Evolutionary conservation across 2,113 vertebrate genomes (phyloP), one percentile per base, ranked within the genome.

Genomic region (Pogona vitticeps): DNA sequence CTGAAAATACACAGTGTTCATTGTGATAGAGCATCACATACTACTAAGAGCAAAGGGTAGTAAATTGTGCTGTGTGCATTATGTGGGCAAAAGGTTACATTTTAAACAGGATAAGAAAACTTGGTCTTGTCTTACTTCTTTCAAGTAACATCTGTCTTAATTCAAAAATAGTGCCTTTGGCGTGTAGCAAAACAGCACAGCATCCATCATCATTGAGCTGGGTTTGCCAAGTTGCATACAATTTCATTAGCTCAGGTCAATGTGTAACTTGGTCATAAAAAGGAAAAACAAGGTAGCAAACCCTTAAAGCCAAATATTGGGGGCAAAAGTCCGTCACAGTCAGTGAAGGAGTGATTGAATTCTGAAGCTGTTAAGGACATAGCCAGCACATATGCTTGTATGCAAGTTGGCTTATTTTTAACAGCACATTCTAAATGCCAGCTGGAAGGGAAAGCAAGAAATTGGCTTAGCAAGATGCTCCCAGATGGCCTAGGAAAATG

Each of bases 401-500:
- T 80, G 40, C 67, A 73, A 75, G 28, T 73, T 63, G 56, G 58
- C 65, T 79, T 86, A 86, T 59, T 86, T 71, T 79, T 79, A 79
- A 71, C 76, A 78, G 28, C 42, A 78, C 36, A 63, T 6, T 71
- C 52, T 67, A 87, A 87, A 23, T 36, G 80, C 46, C 72, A 70
- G 42, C 59, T 59, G 84, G 76, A 70, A 79, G 36, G 65, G 59
- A 84, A 79, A 70, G 26, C 8, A 59, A 71, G 65, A 36, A 86
- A 59, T 9, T 7, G 46, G 65, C 52, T 70, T 58, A 26, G 65
- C 21, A 79, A 36, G 76, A 71, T 38, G 76, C 46, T 36, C 65
- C 26, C 67, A 58, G 63, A 58, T 6, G 10, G 65, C 65, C 71
- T 71, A 71, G 36, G 67, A 71, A 82, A 82, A 70, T 67, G n/a